Evolutionary conservation across 2,797 vertebrate species (phyloP).

Genomic region (Smutsia temminckii): DNA sequence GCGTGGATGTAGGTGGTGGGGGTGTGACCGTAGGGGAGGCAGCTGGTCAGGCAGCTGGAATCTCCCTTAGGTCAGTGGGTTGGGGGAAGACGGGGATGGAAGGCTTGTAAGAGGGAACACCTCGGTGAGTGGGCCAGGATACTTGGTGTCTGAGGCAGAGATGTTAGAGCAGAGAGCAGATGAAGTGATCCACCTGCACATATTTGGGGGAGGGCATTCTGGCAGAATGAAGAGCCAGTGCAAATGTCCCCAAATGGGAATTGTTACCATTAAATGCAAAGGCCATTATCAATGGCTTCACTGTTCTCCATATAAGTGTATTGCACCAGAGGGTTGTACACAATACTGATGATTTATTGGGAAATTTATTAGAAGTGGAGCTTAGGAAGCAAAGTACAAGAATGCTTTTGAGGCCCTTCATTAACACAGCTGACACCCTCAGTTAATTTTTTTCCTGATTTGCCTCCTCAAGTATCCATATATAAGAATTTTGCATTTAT

Average conservation of each 20-base stretch:
- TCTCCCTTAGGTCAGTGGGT: no score
- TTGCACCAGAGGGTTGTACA: neutral
- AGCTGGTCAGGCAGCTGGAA: no score
- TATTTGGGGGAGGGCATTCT: accelerated
- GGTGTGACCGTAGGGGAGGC: no score
- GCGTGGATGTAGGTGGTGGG: accelerated
- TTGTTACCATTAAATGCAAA: accelerated
- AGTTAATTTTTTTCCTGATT: neutral
- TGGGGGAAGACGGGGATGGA: no score
- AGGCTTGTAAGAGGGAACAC: no score
- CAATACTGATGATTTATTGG: neutral
- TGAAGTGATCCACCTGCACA: accelerated
- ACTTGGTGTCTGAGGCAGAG: neutral
- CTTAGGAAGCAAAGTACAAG: neutral
- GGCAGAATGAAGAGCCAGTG: neutral
- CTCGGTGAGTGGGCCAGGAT: neutral
- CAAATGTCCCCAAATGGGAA: accelerated
- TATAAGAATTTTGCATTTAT: neutral
- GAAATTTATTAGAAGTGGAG: neutral
- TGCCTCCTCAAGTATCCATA: neutral
- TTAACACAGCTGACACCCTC: neutral
- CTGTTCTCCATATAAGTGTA: neutral
- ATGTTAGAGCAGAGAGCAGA: neutral
- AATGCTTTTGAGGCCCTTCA: neutral
- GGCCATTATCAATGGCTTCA: accelerated